Base-by-base conservation (phyloP, 2,113 vertebrate genomes). In the Menidia beryllina region DNA sequence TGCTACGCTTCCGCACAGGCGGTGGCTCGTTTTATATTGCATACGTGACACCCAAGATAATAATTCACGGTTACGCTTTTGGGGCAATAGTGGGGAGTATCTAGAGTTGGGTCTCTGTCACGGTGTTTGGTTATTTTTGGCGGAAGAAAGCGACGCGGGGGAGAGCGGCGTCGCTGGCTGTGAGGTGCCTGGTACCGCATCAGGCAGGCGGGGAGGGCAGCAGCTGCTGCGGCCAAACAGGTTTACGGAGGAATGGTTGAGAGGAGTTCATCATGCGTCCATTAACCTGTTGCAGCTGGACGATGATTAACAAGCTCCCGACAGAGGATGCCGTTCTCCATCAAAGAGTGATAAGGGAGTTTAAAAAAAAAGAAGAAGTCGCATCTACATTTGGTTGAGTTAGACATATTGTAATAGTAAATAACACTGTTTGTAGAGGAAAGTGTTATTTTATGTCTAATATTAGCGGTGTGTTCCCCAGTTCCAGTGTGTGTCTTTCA, bases 221-320 rank as follows among this genome's bases (percentile, higher is more conserved):
- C n/a, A n/a, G 54, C 64, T 75, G 79, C 83, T 89, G 87, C 89
- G 83, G 89, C 80, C 85, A 77, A 86, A 86, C 87, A 77, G 84
- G 81, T 87, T 87, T 66, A 36, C 75, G 14, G n/a, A 3, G 59
- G 25, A 30, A 57, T 39, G 27, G 36, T 13, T 30, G 0, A 56
- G 10, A 5, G 34, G 11, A 55, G 41, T 25, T 69, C 1, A n/a
- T 13, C 51, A 15, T 36, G 12, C 30, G 11, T n/a, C 7, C 50
- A 27, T 9, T 62, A 7, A 86, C 62, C 71, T 79, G 82, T 79
- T 84, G 61, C 65, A 43, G 38, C 7, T 3, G 14, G 8, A 51
- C 13, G 4, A 23, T 20, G 20, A 34, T 34, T 34, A 20, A 59
- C 14, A 2, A 49, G 21, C 2, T 21, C 11, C 3, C 4, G 2